phyloP scores from a whole-genome alignment of 2,888 invertebrate genomes.

The Eristalis intricaria region DNA sequence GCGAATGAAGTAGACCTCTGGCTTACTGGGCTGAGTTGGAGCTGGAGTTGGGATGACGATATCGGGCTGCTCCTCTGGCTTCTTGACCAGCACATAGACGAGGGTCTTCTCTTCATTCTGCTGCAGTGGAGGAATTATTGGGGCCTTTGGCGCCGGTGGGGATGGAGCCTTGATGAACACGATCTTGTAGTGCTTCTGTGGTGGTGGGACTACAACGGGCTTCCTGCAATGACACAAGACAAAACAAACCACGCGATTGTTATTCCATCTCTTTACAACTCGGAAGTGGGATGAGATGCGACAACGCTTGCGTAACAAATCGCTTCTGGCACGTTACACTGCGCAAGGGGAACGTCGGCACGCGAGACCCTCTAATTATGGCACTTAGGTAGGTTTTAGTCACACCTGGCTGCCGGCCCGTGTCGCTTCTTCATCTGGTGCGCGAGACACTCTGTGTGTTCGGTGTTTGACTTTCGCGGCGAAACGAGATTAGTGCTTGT shows the following conservation, averaged over 20 bases:
- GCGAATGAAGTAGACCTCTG: slow-evolving; percentile 89
- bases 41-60: slow-evolving; percentile 86
- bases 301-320: slow-evolving; percentile 52
- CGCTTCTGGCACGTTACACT: slow-evolving; percentile 71
- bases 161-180: slow-evolving; percentile 89
- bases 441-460: not conserved
- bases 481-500: slow-evolving; percentile 47
- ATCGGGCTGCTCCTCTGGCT: slow-evolving; percentile 88
- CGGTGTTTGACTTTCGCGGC: slow-evolving; percentile 62
- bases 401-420: slow-evolving; percentile 53
- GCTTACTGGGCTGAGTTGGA: slow-evolving; percentile 88
- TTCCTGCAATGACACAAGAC: slow-evolving; percentile 79
- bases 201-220: slow-evolving; percentile 83
- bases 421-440: slow-evolving; percentile 54
- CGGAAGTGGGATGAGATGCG: slow-evolving; percentile 36
- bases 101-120: slow-evolving; percentile 89
- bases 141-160: slow-evolving; percentile 85
- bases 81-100: slow-evolving; percentile 89
- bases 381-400: slow-evolving; percentile 68
- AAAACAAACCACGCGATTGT: not conserved
- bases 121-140: slow-evolving; percentile 84
- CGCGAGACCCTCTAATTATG: slow-evolving; percentile 66
- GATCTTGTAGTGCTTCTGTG: slow-evolving; percentile 91
- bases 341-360: slow-evolving; percentile 18
- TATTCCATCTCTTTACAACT: slow-evolving; percentile 6